These are phyloP conservation scores for Eptesicus fuscus DNA, from an alignment of 2,113 vertebrate genomes.

Conservation along the genomic window DNA sequence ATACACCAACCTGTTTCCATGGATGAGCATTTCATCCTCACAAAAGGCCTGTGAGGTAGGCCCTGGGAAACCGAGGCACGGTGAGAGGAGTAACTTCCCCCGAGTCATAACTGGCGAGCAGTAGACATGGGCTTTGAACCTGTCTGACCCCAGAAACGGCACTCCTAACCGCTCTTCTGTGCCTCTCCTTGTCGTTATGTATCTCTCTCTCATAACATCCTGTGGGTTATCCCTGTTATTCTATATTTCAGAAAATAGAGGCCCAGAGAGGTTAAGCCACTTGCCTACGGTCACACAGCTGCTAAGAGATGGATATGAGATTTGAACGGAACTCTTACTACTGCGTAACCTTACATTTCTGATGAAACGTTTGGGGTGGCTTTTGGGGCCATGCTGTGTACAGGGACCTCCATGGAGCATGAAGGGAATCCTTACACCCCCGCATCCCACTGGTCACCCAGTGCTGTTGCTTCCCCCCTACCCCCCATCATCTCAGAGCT, in stretches of 20 bases:
- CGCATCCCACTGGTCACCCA: rapidly evolving
- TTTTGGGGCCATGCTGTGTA: not conserved
- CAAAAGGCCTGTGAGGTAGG: not conserved
- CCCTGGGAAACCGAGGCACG: not conserved
- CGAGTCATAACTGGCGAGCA: not conserved
- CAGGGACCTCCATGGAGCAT: not conserved
- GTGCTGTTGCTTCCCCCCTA: not conserved
- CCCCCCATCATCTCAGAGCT: not conserved
- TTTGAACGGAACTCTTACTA: not conserved
- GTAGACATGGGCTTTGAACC: not conserved
- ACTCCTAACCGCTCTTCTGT: not conserved
- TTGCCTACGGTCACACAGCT: not conserved
- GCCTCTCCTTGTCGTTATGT: not conserved
- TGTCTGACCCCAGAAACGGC: not conserved
- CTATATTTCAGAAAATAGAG: not conserved
- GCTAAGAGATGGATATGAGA: not conserved
- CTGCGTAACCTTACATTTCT: not conserved
- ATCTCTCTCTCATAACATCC: not conserved
- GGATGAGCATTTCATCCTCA: not conserved
- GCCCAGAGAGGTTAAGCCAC: not conserved
- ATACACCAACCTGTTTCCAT: not conserved
- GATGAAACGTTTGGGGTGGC: not conserved
- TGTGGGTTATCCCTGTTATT: not conserved
- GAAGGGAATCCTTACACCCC: not conserved
- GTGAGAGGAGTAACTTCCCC: not conserved